Base-by-base conservation (phyloP, 2,888 invertebrate genomes). In the Melieria picta region DNA sequence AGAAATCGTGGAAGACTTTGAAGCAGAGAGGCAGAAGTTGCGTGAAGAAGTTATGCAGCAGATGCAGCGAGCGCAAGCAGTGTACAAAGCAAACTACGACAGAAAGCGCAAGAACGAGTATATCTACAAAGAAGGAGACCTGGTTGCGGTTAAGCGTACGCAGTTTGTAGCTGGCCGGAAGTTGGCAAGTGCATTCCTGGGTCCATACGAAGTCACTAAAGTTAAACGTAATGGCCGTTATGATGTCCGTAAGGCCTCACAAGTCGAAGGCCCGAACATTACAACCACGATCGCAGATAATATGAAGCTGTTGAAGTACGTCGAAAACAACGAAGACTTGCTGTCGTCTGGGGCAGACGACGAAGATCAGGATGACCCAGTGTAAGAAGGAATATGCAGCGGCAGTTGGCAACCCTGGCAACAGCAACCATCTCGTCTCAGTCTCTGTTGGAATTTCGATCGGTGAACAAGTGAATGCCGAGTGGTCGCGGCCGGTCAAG, bases 111-210 rank as follows among this genome's bases (percentile, higher is more conserved):
- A 72, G 72, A 13, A 42, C 16, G 58, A 75, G 30, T 10, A 52
- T 5, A 55, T 10, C 0, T 76, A 76, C 50, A 58, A 65, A 50
- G 7, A 75, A 3, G 70, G 70, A 4, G 77, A 77, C 57, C 47
- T 77, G 7, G 77, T 77, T 0, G 74, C 77, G 0, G 74, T 78
- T 2, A 76, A 75, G n/a, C 52, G 74, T 0, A 77, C 77, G 0
- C 76, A 77, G 11, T 77, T 78, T 65, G 71, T 76, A 0, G 69
- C 74, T 0, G 73, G 76, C 47, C 50, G 55, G 42, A 78, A 75
- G 45, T 57, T 78, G 4, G 72, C 74, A 3, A 78, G 67, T 46
- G 63, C 63, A 48, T 77, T 63, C 55, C 56, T 72, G 7, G 77
- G 76, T 9, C 75, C 76, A 13, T 77, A 78, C 58, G 71, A 74